These are phyloP conservation scores for Anguilla marmorata DNA, from an alignment of 2,797 vertebrate genomes.

Conservation along the genomic window DNA sequence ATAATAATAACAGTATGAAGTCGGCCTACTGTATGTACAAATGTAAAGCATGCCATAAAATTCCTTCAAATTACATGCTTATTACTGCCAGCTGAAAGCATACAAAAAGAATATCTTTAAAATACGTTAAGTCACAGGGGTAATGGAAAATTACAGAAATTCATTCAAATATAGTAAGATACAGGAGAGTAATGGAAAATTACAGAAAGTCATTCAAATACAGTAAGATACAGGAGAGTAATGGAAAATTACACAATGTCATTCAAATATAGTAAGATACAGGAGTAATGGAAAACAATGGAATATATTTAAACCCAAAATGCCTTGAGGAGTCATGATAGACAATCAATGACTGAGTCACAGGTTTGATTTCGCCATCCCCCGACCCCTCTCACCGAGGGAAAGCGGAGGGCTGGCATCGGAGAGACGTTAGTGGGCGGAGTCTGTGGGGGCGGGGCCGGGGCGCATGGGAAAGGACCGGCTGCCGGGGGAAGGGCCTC, in stretches of 20 bases:
- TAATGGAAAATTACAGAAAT: not conserved
- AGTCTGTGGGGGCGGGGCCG: slow-evolving; percentile 18
- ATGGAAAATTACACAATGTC: not conserved
- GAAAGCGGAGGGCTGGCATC: slow-evolving; percentile 53
- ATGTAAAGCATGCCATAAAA: not conserved
- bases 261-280: not conserved
- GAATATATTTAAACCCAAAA: not conserved
- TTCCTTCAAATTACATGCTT: not conserved
- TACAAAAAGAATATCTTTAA: not conserved
- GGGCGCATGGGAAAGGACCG: slow-evolving; percentile 21
- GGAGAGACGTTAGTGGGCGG: slow-evolving; percentile 3
- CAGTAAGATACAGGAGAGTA: not conserved
- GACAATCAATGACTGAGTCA: not conserved
- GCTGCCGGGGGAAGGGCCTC: slow-evolving; percentile 53
- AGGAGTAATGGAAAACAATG: not conserved
- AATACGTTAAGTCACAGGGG: not conserved
- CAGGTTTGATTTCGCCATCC: not conserved
- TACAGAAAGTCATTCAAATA: not conserved
- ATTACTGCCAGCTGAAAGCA: not conserved
- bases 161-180: not conserved
- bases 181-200: not conserved
- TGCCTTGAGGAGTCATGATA: too few relatives aligned
- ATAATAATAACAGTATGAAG: not conserved
- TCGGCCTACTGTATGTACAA: not conserved
- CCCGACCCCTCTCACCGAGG: slow-evolving; percentile 73